These are phyloP conservation scores for Montipora capitata DNA, from an alignment of 92 coral and sea anemone species.

Conservation along the genomic window DNA sequence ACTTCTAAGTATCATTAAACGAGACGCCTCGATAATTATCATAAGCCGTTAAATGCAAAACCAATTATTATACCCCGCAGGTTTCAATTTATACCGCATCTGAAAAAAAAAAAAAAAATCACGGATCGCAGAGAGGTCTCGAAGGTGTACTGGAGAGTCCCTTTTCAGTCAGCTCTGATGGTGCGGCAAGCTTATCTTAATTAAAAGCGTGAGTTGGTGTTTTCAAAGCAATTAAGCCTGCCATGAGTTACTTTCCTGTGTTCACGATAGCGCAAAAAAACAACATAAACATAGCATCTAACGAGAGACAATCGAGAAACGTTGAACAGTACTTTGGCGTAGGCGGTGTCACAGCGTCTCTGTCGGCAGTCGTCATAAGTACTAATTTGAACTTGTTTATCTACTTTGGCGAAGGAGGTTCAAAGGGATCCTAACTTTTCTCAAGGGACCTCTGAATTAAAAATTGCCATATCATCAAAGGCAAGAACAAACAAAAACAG, in stretches of 20 bases:
- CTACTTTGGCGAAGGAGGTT: conserved; percentile 13
- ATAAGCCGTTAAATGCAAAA: conserved; percentile 67
- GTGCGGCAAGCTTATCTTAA: conserved; percentile 11
- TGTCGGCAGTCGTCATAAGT: conserved; percentile 51
- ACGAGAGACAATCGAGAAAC: conserved; percentile 48
- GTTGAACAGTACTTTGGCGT: conserved; percentile 62
- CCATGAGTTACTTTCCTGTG: conserved; percentile 50
- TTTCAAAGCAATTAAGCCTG: conserved; percentile 44
- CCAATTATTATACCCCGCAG: conserved; percentile 48
- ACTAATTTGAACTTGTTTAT: conserved; percentile 48
- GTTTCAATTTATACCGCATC: background rate
- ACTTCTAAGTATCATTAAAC: conserved; percentile 61
- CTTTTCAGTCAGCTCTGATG: background rate
- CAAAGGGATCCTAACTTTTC: conserved; percentile 21
- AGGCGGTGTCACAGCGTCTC: conserved; percentile 37
- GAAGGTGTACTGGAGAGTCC: background rate
- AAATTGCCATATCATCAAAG: conserved; percentile 78
- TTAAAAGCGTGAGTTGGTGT: conserved; percentile 32
- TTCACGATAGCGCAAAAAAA: conserved; percentile 57
- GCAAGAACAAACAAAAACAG: conserved; percentile 68
- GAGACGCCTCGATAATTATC: conserved; percentile 67
- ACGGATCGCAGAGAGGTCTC: conserved; percentile 3
- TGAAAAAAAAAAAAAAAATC: background rate
- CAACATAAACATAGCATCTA: conserved; percentile 30
- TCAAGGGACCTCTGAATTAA: conserved; percentile 77